phyloP scores from a whole-genome alignment of 2,888 invertebrate genomes.

The Agonopterix heracliana region DNA sequence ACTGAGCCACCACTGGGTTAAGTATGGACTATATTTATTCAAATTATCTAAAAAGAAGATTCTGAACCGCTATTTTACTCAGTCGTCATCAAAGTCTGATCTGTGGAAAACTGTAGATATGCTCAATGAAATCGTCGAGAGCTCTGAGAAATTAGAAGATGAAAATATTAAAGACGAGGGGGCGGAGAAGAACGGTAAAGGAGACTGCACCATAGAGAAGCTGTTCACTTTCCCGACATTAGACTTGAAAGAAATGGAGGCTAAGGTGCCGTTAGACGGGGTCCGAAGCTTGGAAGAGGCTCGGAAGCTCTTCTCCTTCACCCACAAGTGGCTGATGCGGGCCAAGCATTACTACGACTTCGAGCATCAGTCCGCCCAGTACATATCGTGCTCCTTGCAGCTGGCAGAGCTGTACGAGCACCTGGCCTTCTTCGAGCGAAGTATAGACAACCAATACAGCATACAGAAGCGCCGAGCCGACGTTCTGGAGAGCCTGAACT shows the following conservation, averaged over 20 bases:
- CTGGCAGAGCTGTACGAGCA: slow-evolving; percentile 80
- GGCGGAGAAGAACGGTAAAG: slow-evolving; percentile 49
- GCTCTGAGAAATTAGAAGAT: slow-evolving; percentile 35
- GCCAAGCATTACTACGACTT: slow-evolving; percentile 76
- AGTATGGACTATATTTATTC: slow-evolving; percentile 76
- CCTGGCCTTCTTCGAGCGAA: slow-evolving; percentile 83
- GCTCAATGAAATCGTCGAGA: slow-evolving; percentile 27
- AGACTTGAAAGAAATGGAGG: slow-evolving; percentile 52
- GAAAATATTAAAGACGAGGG: slow-evolving; percentile 54
- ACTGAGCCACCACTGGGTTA: slow-evolving; percentile 77
- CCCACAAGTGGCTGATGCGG: slow-evolving; percentile 77
- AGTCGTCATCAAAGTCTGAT: slow-evolving; percentile 36
- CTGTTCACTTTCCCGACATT: slow-evolving; percentile 49
- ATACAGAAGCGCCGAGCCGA: slow-evolving; percentile 77
- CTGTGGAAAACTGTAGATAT: slow-evolving; percentile 57
- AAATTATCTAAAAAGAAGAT: slow-evolving; percentile 71
- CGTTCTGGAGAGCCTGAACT: slow-evolving; percentile 74
- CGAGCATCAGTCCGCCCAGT: slow-evolving; percentile 75
- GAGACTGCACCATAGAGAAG: slow-evolving; percentile 40
- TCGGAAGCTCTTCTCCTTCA: slow-evolving; percentile 69
- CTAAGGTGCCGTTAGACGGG: slow-evolving; percentile 41
- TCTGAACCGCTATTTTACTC: slow-evolving; percentile 53
- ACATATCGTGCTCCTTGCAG: slow-evolving; percentile 76
- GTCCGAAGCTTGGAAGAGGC: slow-evolving; percentile 61
- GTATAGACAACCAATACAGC: slow-evolving; percentile 77